Conservation (phyloP, 2,797 vertebrate species). For the Paratrypauchen microcephalus region DNA sequence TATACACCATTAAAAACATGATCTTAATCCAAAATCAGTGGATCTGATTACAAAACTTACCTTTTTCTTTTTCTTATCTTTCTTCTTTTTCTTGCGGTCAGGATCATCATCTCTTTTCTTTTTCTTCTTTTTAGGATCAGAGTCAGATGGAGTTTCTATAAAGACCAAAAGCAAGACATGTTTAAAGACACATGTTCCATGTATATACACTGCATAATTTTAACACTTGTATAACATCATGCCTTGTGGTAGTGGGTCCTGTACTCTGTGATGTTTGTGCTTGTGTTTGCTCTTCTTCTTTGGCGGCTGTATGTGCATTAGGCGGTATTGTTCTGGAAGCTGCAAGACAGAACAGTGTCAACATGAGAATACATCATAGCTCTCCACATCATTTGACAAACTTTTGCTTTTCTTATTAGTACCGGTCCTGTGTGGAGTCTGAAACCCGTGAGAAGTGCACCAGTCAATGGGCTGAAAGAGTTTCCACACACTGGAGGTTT, state of each 20-base stretch:
- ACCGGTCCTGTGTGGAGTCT: slow-evolving; percentile 96
- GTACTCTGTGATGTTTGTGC: slow-evolving; percentile 92
- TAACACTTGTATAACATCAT: slow-evolving; percentile 1
- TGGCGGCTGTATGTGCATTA: slow-evolving; percentile 97
- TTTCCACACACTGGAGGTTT: slow-evolving; percentile 96
- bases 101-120: slow-evolving; percentile 97
- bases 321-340: slow-evolving; percentile 94
- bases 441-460: slow-evolving; percentile 92
- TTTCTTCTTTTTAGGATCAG: slow-evolving; percentile 98
- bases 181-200: background rate
- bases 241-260: slow-evolving; percentile 96
- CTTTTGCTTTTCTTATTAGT: slow-evolving; percentile 22
- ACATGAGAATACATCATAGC: background rate
- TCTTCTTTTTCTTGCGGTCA: slow-evolving; percentile 95
- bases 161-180: slow-evolving; percentile 1
- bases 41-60: slow-evolving; percentile 56
- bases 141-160: slow-evolving; percentile 93
- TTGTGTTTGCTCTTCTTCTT: slow-evolving; percentile 98
- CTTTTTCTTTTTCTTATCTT: slow-evolving; percentile 99
- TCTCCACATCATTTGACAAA: background rate
- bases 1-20: too few relatives aligned
- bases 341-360: slow-evolving; percentile 47
- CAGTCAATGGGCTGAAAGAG: slow-evolving; percentile 92
- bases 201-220: too few relatives aligned
- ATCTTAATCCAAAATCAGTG: too few relatives aligned